phyloP scores from a whole-genome alignment of 2,888 invertebrate species.

The Andrena minutula region DNA sequence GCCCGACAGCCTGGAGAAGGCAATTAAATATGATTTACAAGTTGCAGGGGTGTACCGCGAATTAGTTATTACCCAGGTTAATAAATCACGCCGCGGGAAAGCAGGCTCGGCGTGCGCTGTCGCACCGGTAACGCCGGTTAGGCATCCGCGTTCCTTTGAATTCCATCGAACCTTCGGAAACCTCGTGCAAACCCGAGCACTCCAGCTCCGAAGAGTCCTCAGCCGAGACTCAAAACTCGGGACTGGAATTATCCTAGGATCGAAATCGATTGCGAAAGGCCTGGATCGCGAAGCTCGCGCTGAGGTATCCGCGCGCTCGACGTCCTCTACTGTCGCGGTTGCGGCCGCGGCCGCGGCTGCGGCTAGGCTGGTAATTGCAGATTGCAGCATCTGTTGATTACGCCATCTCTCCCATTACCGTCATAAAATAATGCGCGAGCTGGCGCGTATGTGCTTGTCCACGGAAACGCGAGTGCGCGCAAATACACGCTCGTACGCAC shows the following conservation, averaged over 20 bases:
- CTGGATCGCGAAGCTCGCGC: slow-evolving; percentile 5
- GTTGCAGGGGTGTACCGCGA: slow-evolving; percentile 30
- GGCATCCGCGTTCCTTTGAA: not conserved
- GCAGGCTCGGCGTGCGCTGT: not conserved
- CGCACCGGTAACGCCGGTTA: slow-evolving; percentile 1
- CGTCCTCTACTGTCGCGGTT: slow-evolving; percentile 16
- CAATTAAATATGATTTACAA: slow-evolving; percentile 62
- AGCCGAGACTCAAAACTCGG: too few species aligned
- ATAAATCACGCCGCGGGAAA: slow-evolving; percentile 45
- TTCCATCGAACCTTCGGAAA: slow-evolving; percentile 6
- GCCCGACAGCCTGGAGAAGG: slow-evolving; percentile 32
- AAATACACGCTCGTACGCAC: not conserved
- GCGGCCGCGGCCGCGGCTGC: slow-evolving; percentile 19
- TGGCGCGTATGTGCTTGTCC: not conserved
- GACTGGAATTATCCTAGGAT: not conserved
- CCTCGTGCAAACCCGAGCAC: too few species aligned
- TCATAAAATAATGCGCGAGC: slow-evolving; percentile 63
- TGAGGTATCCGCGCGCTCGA: not conserved
- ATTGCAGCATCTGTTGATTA: slow-evolving; percentile 66
- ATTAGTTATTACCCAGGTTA: slow-evolving; percentile 51
- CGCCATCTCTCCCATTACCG: slow-evolving; percentile 62
- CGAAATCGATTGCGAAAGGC: slow-evolving; percentile 35
- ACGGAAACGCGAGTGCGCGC: not conserved
- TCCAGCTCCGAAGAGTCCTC: too few species aligned
- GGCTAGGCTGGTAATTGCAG: slow-evolving; percentile 60